Conservation (phyloP, 92 coral and sea anemone genomes). For the Palythoa caribaeorum region DNA sequence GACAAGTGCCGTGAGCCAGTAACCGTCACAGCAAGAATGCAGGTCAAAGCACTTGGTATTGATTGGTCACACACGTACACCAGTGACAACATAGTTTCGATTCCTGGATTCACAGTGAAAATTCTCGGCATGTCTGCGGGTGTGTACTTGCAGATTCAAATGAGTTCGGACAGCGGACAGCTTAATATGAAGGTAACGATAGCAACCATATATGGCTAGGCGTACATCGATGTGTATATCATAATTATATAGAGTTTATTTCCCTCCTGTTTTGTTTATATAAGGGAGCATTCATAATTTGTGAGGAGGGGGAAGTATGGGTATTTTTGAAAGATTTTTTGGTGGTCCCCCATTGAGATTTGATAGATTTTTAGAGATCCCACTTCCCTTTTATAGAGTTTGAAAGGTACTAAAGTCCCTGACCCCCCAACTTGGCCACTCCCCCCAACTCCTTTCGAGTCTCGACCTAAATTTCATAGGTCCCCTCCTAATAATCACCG, state of each 20-base stretch:
- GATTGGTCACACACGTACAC: conserved; percentile 75
- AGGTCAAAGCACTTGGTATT: conserved; percentile 60
- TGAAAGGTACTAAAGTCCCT: no score
- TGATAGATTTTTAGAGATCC: no score
- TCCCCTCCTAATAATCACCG: no score
- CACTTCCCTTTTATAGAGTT: no score
- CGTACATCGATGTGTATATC: neutral
- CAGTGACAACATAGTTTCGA: conserved; percentile 57
- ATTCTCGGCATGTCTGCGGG: conserved; percentile 47
- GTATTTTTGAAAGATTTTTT: no score
- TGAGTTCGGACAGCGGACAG: conserved; percentile 22
- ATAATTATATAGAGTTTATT: neutral
- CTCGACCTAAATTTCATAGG: no score
- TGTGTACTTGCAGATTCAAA: conserved; percentile 51
- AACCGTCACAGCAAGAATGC: conserved; percentile 65
- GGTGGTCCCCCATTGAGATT: no score
- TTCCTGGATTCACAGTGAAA: conserved; percentile 62
- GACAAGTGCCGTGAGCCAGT: conserved; percentile 73
- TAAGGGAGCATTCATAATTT: no score
- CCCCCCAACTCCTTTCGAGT: no score
- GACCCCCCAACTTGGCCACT: no score
- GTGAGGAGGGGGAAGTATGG: no score
- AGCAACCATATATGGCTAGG: neutral
- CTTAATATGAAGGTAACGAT: conserved; percentile 51
- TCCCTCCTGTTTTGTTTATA: no score